Base-by-base conservation (phyloP, 2,797 vertebrate species). In the Gephyroberyx darwinii region DNA sequence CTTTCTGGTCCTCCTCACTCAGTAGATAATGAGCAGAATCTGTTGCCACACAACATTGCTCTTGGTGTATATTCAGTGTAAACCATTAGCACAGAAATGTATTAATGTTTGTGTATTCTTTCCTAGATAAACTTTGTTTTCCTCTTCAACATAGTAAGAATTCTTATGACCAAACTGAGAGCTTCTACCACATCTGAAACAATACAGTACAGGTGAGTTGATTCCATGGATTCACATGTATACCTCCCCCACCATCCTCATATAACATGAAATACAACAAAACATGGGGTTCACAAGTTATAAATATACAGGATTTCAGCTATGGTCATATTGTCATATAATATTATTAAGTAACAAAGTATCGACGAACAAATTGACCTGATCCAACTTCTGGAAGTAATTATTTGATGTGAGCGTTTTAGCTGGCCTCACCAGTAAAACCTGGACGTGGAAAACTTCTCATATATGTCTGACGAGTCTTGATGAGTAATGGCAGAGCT, bases 61-160 rank as follows among this genome's bases (percentile, higher is more conserved):
- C 16, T 67, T 1, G n/a, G 13, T 65, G 41, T 62, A 14, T n/a
- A 64, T 71, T 52, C 57, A 69, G 14, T 16, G 30, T 17, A 31
- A 51, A 37, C 51, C 14, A 41, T 61, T 71, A 77, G 45, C 64
- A 26, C 52, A 17, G 14, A 30, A 26, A 45, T 64, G 64, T 55
- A 81, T 67, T 54, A 9, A 64, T 56, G 65, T 70, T 8, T 74
- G n/a, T 83, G 43, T 53, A 16, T 70, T 59, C 43, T 65, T 52
- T 56, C 41, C 31, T 81, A 99, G 97, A 96, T 98, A 82, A 99
- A 99, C 84, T 99, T 99, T 91, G 93, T 98, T 77, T 99, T 99
- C 92, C 95, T 98, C 12, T 99, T 98, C 93, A 98, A 98, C 93
- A 99, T 99, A 51, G 96, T 99, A 59, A 93, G 97, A 85, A 99